Base-by-base conservation (phyloP, 2,113 vertebrate species). In the Natator depressus region DNA sequence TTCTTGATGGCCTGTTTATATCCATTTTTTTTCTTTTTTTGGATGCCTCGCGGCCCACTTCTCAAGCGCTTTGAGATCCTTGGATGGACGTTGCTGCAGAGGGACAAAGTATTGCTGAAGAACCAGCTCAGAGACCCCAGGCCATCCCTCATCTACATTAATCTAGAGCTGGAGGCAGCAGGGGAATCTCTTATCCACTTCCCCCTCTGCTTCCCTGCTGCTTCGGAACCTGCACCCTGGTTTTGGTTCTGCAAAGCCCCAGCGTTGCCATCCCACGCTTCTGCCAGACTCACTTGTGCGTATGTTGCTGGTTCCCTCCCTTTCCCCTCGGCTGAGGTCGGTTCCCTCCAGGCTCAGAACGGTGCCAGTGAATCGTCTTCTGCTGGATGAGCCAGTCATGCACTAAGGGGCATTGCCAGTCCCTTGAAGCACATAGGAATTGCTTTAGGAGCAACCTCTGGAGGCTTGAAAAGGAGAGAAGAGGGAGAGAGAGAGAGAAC, bases 391-490 rank as follows among this genome's bases (percentile, higher is more conserved):
- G 24, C 51, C 29, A 47, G 17, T 83, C n/a, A 47, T n/a, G n/a
- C 20, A 31, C 42, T 46, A 14, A 59, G 19, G 4, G 20, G 24
- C n/a, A 46, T 76, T 22, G 0, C 20, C 57, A 51, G 8, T 54
- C 55, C 14, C 10, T 4, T 17, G 17, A 5, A 7, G 17, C 10
- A 10, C 0, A 0, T 20, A 6, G 53, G 79, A 72, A 35, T 2
- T 0, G 69, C 62, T 84, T 1, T 0, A 72, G 80, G n/a, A 20
- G n/a, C 49, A 42, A 24, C 54, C 17, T 57, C 46, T 0, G 20
- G 82, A 65, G 51, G 35, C 25, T 10, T 50, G 35, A 0, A n/a
- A 69, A 69, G 35, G 0, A 72, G n/a, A 17, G 54, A 49, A 72
- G n/a, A 10, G 49, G 42, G 35, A 4, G 24, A 42, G 72, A n/a